A percentile compares a stretch with the other conserved stretches of the same genome.
These are phyloP conservation scores for Menidia beryllina DNA, from an alignment of 2,113 vertebrate genomes.

Conservation along the genomic window DNA sequence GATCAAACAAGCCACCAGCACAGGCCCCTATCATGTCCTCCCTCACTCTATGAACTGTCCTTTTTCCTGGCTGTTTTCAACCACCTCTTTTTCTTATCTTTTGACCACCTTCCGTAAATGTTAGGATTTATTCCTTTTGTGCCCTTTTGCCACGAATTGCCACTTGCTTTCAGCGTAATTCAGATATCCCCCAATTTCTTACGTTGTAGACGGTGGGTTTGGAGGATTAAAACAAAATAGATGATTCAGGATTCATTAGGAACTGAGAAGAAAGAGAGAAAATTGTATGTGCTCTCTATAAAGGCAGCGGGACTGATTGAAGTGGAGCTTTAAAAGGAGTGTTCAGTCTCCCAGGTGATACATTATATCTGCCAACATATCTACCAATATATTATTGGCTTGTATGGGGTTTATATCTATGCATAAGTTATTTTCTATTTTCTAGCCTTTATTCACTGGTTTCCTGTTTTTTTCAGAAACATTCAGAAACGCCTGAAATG, in stretches of 20 bases:
- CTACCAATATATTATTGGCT: slow-evolving; percentile 74
- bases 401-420: slow-evolving; percentile 59
- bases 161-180: slow-evolving; percentile 66
- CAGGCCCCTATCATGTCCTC: slow-evolving; percentile 54
- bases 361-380: slow-evolving; percentile 63
- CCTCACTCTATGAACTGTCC: slow-evolving; percentile 41
- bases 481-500: no score
- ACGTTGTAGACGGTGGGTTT: slow-evolving; percentile 28
- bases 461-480: no score
- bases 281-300: slow-evolving; percentile 42
- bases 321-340: slow-evolving; percentile 70
- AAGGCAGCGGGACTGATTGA: slow-evolving; percentile 66
- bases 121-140: slow-evolving; percentile 11
- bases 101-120: slow-evolving; percentile 14
- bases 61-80: slow-evolving; percentile 22
- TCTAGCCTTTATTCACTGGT: no score
- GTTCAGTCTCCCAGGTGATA: slow-evolving; percentile 67
- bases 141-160: slow-evolving; percentile 32
- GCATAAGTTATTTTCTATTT: no score
- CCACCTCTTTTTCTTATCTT: not conserved
- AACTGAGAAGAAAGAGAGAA: slow-evolving; percentile 58
- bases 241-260: slow-evolving; percentile 70
- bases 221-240: slow-evolving; percentile 62
- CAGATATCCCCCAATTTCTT: slow-evolving; percentile 51
- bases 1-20: slow-evolving; percentile 79